A percentile compares a stretch with the other conserved stretches of the same genome.
Evolutionary conservation across 2,113 vertebrate genomes (phyloP).

Genomic region (Entelurus aequoreus): DNA sequence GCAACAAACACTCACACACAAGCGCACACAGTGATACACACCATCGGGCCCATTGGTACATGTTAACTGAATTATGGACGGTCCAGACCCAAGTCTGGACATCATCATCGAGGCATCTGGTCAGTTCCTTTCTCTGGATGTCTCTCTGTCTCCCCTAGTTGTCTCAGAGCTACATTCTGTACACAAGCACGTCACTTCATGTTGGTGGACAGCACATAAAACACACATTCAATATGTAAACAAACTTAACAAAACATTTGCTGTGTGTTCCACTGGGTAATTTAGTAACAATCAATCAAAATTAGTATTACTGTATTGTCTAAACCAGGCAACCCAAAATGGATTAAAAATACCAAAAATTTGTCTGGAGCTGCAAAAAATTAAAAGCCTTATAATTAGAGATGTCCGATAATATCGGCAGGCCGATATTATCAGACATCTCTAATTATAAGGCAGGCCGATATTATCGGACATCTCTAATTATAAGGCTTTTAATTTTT

Average conservation of each 20-base stretch:
- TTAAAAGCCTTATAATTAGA: too few relatives aligned
- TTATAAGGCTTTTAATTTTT: too few relatives aligned
- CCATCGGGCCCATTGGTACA: slow-evolving; percentile 40
- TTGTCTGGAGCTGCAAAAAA: too few relatives aligned
- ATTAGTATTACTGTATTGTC: too few relatives aligned
- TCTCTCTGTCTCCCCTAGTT: slow-evolving; percentile 31
- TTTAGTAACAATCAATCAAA: too few relatives aligned
- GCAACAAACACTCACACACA: slow-evolving; percentile 40
- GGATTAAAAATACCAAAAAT: too few relatives aligned
- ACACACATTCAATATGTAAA: slow-evolving; percentile 5
- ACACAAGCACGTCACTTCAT: slow-evolving; percentile 25
- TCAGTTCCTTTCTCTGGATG: slow-evolving; percentile 36
- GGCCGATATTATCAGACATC: too few relatives aligned
- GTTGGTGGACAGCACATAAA: slow-evolving; percentile 7
- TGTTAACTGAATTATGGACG: slow-evolving; percentile 53
- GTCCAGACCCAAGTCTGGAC: slow-evolving; percentile 57
- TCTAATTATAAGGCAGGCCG: too few relatives aligned
- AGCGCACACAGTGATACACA: slow-evolving; percentile 5
- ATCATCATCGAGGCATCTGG: slow-evolving; percentile 54
- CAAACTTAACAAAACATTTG: not conserved
- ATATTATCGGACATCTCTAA: too few relatives aligned
- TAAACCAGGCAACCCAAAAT: too few relatives aligned
- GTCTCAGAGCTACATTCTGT: slow-evolving; percentile 30
- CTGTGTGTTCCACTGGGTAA: too few relatives aligned
- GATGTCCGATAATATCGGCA: too few relatives aligned